Conservation (phyloP, 1,140 invertebrate genomes). For the Meloidogyne chitwoodi region DNA sequence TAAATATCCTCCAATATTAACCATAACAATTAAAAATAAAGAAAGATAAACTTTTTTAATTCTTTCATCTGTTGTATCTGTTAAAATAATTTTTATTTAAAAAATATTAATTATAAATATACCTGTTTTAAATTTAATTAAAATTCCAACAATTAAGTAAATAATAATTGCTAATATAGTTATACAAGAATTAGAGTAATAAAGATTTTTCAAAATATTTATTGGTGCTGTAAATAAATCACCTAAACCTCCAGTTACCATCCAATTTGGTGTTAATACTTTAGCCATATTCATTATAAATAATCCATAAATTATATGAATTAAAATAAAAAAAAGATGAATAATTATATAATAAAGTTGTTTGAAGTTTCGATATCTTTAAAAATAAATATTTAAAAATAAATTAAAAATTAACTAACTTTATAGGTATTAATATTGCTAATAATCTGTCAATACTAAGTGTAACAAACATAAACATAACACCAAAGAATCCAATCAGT, state of each 20-base stretch:
- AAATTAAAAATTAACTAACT: not conserved
- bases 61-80: not conserved
- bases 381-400: too few relatives aligned
- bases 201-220: not conserved
- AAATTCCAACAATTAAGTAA: not conserved
- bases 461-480: not conserved
- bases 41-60: not conserved
- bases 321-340: not conserved
- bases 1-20: not conserved
- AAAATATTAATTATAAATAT: not conserved
- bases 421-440: not conserved
- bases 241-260: not conserved
- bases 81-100: too few relatives aligned
- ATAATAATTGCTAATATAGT: not conserved
- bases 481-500: not conserved
- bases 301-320: not conserved
- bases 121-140: not conserved
- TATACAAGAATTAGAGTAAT: not conserved
- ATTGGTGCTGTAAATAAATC: not conserved
- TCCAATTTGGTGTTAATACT: not conserved
- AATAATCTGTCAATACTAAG: not conserved
- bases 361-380: not conserved
- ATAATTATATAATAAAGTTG: not conserved
- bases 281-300: not conserved
- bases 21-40: not conserved